Base-by-base conservation (phyloP, 2,888 invertebrate genomes). In the Trichacis sp. region DNA sequence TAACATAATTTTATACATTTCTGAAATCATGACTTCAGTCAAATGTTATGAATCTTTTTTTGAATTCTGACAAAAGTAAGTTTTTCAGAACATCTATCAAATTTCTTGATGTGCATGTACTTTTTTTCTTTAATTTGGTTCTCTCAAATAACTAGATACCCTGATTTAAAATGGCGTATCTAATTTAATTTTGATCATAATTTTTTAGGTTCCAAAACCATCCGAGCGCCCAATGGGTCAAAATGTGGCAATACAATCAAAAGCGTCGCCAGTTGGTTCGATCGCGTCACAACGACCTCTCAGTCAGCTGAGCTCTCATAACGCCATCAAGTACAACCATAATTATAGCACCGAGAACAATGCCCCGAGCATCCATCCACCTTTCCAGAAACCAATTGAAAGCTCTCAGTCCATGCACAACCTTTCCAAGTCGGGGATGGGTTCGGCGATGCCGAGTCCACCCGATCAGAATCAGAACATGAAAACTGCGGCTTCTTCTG, bases 381-480 rank as follows among this genome's bases (percentile, higher is more conserved):
- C 83, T 50, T 78, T 83, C 61, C 81, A 81, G 38, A 84, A 83
- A 48, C 81, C 83, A 3, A 79, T 84, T 2, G 84, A 84, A 55
- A 82, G 79, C n/a, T 82, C 83, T 1, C 84, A 84, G 40, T 84
- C 84, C 1, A 83, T 84, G 84, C 83, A 84, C 68, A 84, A 84
- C 64, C 75, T 84, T 14, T 83, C 84, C 1, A 84, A 83, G 50
- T 64, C 82, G 3, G 73, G 61, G 8, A 61, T 73, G 11, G 69
- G 73, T 9, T 64, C 78, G 11, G 19, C 75, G 1, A 61, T 73
- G 40, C 70, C 81, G 8, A 77, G 74, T 56, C 61, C 78, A 1
- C 83, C 85, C 17, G 88, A 89, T 77, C 88, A 88, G 72, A 89
- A 89, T 79, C 89, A 89, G 72, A 89, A 88, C 76, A 84, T 88